Conservation (phyloP, 1,140 invertebrate genomes). For the Apolygus lucorum region DNA sequence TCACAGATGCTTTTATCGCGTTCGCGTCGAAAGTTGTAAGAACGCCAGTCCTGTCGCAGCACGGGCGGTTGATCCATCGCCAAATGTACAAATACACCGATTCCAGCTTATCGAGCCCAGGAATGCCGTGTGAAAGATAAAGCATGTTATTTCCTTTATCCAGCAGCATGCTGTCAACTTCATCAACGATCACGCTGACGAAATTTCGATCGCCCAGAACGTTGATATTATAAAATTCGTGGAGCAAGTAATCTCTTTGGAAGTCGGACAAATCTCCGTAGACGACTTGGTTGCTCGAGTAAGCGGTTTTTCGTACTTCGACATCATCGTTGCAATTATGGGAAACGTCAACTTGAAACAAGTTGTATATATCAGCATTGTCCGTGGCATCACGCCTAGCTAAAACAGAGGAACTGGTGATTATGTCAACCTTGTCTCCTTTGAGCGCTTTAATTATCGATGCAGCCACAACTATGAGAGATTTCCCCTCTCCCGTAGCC, state of each 20-base stretch:
- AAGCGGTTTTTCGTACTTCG: conserved; percentile 30
- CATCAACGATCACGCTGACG: conserved; percentile 37
- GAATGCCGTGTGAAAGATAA: conserved; percentile 36
- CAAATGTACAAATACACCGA: conserved; percentile 38
- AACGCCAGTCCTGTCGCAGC: too few relatives aligned
- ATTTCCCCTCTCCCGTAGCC: too few relatives aligned
- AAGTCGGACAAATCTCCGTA: conserved; percentile 38
- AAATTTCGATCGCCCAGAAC: conserved; percentile 33
- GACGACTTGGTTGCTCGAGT: conserved; percentile 33
- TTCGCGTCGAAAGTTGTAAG: too few relatives aligned
- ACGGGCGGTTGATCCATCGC: conserved; percentile 33
- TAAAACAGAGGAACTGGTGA: too few relatives aligned
- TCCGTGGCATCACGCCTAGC: neutral
- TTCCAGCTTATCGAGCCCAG: conserved; percentile 37
- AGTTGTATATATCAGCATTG: conserved; percentile 32
- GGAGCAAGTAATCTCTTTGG: conserved; percentile 37
- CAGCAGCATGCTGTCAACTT: conserved; percentile 40
- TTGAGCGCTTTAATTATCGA: too few relatives aligned
- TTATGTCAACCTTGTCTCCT: too few relatives aligned
- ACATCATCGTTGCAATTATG: conserved; percentile 34
- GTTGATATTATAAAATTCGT: conserved; percentile 34
- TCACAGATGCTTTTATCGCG: too few relatives aligned
- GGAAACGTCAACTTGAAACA: conserved; percentile 34
- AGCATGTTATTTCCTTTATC: conserved; percentile 39
- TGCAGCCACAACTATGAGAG: too few relatives aligned